These are phyloP conservation scores for Oryzias curvinotus DNA, from an alignment of 2,113 vertebrate species.

Conservation along the genomic window DNA sequence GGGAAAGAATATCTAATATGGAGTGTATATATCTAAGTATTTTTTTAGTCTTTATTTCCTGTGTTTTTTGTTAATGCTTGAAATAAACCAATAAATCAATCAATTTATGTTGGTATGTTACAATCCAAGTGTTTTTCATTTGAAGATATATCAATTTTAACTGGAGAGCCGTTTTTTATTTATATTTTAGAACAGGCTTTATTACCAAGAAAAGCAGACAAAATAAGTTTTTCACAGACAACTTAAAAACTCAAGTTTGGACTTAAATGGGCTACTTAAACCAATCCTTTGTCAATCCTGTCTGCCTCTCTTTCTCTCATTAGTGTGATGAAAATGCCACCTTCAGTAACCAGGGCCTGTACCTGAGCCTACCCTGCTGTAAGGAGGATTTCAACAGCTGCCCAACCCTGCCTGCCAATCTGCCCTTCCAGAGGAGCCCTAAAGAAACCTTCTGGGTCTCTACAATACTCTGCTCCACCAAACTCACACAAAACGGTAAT, in stretches of 20 bases:
- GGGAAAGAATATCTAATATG: no score
- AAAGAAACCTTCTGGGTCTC: conserved; percentile 95
- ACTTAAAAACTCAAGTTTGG: not conserved
- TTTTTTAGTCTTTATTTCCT: no score
- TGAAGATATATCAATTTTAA: no score
- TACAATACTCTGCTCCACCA: conserved; percentile 93
- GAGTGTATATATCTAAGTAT: no score
- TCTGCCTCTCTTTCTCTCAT: not conserved
- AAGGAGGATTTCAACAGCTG: conserved; percentile 94
- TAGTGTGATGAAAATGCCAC: conserved; percentile 96
- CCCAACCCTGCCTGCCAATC: conserved; percentile 88
- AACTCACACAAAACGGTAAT: conserved; percentile 94
- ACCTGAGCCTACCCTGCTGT: conserved; percentile 94
- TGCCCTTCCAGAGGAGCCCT: conserved; percentile 94
- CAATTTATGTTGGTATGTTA: no score
- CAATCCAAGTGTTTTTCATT: no score
- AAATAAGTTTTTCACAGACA: no score
- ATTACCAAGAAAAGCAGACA: no score
- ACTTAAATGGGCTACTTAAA: not conserved
- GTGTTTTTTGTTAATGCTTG: no score
- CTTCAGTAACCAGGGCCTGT: conserved; percentile 94
- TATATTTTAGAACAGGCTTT: no score
- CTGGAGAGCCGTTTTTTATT: no score
- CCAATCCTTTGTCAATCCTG: not conserved
- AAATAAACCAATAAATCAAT: no score